Evolutionary conservation across 2,888 invertebrate species (phyloP).

Genomic region (Agriopis marginaria): DNA sequence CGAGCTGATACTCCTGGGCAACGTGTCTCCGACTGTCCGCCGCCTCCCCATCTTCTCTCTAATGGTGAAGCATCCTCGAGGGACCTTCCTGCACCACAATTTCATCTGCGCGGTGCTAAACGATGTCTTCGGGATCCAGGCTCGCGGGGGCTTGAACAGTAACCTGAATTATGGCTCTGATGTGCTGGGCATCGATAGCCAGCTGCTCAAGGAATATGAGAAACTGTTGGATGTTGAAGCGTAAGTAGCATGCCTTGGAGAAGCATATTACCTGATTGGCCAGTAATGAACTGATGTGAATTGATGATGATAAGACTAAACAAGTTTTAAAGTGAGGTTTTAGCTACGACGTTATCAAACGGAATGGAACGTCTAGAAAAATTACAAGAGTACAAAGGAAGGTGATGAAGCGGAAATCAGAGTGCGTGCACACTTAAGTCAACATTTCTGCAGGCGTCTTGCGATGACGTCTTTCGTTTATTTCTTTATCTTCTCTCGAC

Average conservation of each 20-base stretch:
- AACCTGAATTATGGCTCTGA: slow-evolving; percentile 95
- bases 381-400: too few species aligned
- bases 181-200: slow-evolving; percentile 93
- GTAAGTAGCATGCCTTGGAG: slow-evolving; percentile 58
- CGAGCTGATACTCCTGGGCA: slow-evolving; percentile 92
- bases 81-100: slow-evolving; percentile 95
- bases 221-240: slow-evolving; percentile 82
- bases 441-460: too few species aligned
- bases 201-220: slow-evolving; percentile 91
- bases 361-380: too few species aligned
- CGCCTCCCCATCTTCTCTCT: slow-evolving; percentile 94
- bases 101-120: slow-evolving; percentile 94
- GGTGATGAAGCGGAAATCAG: too few species aligned
- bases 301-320: not conserved
- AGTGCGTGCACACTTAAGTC: too few species aligned
- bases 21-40: slow-evolving; percentile 88
- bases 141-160: slow-evolving; percentile 92
- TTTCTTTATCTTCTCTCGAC: not conserved
- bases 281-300: not conserved
- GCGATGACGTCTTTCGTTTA: not conserved
- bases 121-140: slow-evolving; percentile 96
- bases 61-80: slow-evolving; percentile 92
- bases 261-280: too few species aligned
- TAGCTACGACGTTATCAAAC: too few species aligned
- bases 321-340: too few species aligned